These are phyloP conservation scores for Lerista edwardsae DNA, from an alignment of 2,797 vertebrate species.

Conservation along the genomic window DNA sequence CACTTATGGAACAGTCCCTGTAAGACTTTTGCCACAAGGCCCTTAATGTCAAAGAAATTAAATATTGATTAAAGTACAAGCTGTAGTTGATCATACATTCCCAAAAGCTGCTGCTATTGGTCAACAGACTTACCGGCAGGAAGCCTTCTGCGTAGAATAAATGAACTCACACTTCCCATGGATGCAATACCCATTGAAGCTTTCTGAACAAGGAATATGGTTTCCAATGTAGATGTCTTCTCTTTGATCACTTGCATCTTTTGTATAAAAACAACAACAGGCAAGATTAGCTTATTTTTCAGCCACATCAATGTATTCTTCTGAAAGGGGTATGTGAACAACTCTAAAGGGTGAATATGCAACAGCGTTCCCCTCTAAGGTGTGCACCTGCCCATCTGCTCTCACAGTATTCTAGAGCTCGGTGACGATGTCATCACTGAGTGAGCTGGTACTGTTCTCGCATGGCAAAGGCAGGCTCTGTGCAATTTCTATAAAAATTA, in stretches of 20 bases:
- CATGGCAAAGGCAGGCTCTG: too few relatives aligned
- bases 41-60: background rate
- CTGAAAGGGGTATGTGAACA: background rate
- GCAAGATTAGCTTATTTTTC: conserved; percentile 26
- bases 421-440: too few relatives aligned
- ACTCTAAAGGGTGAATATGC: background rate
- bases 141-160: conserved; percentile 87
- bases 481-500: too few relatives aligned
- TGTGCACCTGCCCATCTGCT: too few relatives aligned
- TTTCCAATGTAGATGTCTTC: conserved; percentile 89
- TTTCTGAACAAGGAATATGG: conserved; percentile 88
- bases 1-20: conserved; percentile 16
- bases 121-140: conserved; percentile 85
- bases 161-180: conserved; percentile 94
- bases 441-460: too few relatives aligned
- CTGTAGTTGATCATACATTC: background rate
- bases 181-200: conserved; percentile 88
- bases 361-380: background rate
- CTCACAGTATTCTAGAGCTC: too few relatives aligned
- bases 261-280: conserved; percentile 55
- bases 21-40: background rate
- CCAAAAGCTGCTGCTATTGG: background rate
- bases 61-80: background rate
- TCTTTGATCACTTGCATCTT: conserved; percentile 89
- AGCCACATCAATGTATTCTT: background rate